A percentile compares a stretch with the other conserved stretches of the same genome.
Evolutionary conservation across 2,113 vertebrate species (phyloP).

Genomic region (Picathartes gymnocephalus): DNA sequence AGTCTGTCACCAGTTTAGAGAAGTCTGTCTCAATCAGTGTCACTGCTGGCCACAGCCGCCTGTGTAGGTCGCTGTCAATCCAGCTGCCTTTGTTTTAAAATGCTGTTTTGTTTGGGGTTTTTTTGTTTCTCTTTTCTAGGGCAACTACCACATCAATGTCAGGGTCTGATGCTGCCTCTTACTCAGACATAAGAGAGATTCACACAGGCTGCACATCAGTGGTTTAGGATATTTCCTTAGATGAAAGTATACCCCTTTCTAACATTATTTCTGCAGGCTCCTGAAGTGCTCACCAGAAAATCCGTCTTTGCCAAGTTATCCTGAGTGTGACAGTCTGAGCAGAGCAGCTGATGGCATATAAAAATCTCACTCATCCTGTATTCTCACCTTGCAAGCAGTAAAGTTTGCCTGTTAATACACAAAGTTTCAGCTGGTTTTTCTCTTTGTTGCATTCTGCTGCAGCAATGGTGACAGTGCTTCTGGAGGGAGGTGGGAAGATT

Average conservation of each 20-base stretch:
- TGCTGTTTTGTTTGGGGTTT: not conserved
- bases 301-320: not conserved
- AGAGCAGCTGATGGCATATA: constrained; percentile 5
- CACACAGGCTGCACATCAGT: not conserved
- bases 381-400: constrained; percentile 33
- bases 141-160: constrained; percentile 24
- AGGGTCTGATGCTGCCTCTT: not conserved
- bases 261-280: not conserved
- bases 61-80: constrained; percentile 27
- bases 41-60: constrained; percentile 24
- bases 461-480: not conserved
- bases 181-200: not conserved
- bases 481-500: not conserved
- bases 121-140: not conserved
- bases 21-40: constrained; percentile 54
- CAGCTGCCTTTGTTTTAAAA: constrained; percentile 46
- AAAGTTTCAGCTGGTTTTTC: not conserved
- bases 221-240: constrained; percentile 14
- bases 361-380: not conserved
- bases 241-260: constrained; percentile 1
- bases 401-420: constrained; percentile 28
- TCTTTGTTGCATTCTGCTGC: not conserved
- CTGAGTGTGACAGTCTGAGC: not conserved
- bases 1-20: constrained; percentile 37
- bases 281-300: not conserved